Evolutionary conservation across 2,113 vertebrate species (phyloP), one percentile per base, ranked within the genome.

Genomic region (Thalassarche chlororhynchos): DNA sequence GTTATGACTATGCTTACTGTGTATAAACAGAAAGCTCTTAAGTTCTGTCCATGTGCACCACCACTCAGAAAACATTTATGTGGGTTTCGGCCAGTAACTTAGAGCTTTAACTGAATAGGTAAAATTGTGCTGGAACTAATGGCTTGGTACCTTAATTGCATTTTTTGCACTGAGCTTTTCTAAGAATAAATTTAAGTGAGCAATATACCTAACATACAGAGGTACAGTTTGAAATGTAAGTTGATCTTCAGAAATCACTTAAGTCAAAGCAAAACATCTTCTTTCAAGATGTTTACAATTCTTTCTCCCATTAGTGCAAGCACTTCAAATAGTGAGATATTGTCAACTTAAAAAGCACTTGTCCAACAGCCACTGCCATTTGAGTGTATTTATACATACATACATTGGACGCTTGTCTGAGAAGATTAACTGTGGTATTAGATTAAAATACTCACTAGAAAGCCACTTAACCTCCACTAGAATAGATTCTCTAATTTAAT

Each of bases 381-480:
- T 79, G 70, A 65, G 52, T 14, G 2, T 87, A 69, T 94, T 95
- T 84, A 93, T 72, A 69, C 52, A 6, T 44, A 42, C 2, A 5
- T 44, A 42, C 2, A 5, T 2, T 21, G 28, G 47, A 88, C 70
- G 75, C 70, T 78, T 38, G 79, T 60, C 79, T 87, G 89, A 96
- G 91, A 72, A 93, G 96, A 96, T 97, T 96, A 98, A 34, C 83
- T 47, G 38, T 52, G 77, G 60, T 76, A 79, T 91, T 91, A 76
- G 96, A 93, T 90, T 94, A 96, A 96, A 86, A 55, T 89, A 83
- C 78, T 96, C 91, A 79, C 49, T 34, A 88, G 57, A 57, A 97
- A 97, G 93, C 97, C 93, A 96, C 95, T 97, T 97, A 96, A 32
- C 76, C 38, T 31, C 23, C 78, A 94, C 96, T 77, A 96, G 94